Percentiles rank a stretch among this genome's conserved stretches.
Evolutionary conservation across 2,113 vertebrate species (phyloP).

Genomic region (Hemibagrus wyckioides): DNA sequence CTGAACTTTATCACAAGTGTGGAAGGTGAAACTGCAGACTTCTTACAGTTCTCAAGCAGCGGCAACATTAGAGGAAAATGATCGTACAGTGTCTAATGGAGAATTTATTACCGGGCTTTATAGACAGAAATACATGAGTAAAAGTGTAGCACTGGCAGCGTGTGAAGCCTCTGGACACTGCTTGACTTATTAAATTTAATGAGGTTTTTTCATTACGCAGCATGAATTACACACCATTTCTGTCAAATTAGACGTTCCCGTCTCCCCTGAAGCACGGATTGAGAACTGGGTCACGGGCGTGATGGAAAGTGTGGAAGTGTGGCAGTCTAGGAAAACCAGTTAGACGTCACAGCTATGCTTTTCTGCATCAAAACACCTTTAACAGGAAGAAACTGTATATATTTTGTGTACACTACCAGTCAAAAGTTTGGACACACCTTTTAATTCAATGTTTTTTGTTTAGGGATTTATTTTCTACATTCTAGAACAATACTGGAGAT

Average conservation of each 20-base stretch:
- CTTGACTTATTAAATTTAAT: constrained; percentile 75
- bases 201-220: constrained; percentile 70
- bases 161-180: constrained; percentile 65
- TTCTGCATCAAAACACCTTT: not conserved
- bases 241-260: constrained; percentile 70
- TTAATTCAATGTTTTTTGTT: too few relatives aligned
- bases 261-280: constrained; percentile 66
- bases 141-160: not conserved
- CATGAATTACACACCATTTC: constrained; percentile 61
- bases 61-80: not conserved
- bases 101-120: not conserved
- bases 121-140: not conserved
- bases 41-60: constrained; percentile 21
- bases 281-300: constrained; percentile 61
- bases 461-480: too few relatives aligned
- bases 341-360: constrained; percentile 35
- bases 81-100: not conserved
- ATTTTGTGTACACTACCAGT: too few relatives aligned
- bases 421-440: too few relatives aligned
- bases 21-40: not conserved
- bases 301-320: not conserved
- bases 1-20: constrained; percentile 19
- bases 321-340: not conserved
- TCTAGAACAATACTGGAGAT: too few relatives aligned
- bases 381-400: not conserved